Base-by-base conservation (phyloP, 2,797 vertebrate genomes). In the Muraenolepis orangiensis region DNA sequence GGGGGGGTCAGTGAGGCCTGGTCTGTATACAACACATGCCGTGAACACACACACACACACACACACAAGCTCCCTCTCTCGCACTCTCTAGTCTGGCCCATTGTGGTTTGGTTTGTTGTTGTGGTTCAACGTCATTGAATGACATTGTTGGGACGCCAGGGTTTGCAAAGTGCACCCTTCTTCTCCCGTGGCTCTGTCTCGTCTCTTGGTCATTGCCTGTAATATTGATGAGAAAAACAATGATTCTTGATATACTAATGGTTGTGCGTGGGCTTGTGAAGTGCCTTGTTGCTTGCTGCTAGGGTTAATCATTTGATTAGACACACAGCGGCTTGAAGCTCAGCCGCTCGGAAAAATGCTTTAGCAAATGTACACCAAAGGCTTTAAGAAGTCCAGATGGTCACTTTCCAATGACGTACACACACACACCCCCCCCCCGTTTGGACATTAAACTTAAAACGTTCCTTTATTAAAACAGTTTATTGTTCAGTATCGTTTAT, bases 221-320 rank as follows among this genome's bases (percentile, higher is more conserved):
- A 20, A 20, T 51, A 57, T n/a, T n/a, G 51, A n/a, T 57, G 18
- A 1, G 51, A 64, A 26, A 8, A 64, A 26, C 23, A 64, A 64
- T 11, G n/a, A 11, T 61, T 11, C 8, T 64, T 64, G 51, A 61
- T 61, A 46, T 46, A 61, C 51, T 7, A 23, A 61, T 61, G 51
- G 66, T 29, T 30, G 30, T 29, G n/a, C 66, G 20, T 28, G n/a
- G n/a, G 40, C 23, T 70, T 26, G 31, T 75, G 67, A 74, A 82
- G 81, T 75, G 29, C 46, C 72, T 46, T 32, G 84, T 70, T 12
- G 18, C 75, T 72, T 80, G 72, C 70, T 83, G 73, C 77, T 85
- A 61, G 74, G 83, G 82, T 80, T 74, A 75, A 81, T 85, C 29
- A 80, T 79, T 87, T 79, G 46, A 87, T 84, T 67, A 87, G 66